Conservation (phyloP, 92 coral and sea anemone species). For the Epizoanthus scotinus region DNA sequence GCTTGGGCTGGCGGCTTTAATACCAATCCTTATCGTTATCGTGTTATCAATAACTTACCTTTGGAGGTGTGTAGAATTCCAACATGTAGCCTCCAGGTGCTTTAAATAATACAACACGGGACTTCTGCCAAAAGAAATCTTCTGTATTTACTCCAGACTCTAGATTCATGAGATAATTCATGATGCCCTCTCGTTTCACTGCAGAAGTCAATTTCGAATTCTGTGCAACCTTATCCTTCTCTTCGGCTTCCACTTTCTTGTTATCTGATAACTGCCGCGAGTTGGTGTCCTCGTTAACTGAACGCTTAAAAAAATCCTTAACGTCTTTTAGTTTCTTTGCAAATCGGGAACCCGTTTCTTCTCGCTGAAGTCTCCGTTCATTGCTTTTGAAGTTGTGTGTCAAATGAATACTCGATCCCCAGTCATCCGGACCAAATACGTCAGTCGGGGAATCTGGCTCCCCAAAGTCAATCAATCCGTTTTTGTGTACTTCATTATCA, state of each 20-base stretch:
- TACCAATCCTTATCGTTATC: too few relatives aligned
- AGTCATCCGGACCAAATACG: conserved; percentile 86
- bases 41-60: conserved; percentile 57
- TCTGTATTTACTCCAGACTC: conserved; percentile 94
- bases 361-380: conserved; percentile 60
- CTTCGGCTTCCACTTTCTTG: conserved; percentile 46
- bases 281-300: conserved; percentile 62
- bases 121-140: conserved; percentile 99
- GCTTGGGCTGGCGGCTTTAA: too few relatives aligned
- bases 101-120: conserved; percentile 87
- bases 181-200: conserved; percentile 76
- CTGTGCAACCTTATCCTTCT: conserved; percentile 36
- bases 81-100: conserved; percentile 99
- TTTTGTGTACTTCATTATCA: conserved; percentile 87
- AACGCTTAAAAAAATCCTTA: conserved; percentile 90
- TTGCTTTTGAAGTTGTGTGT: conserved; percentile 74
- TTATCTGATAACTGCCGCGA: conserved; percentile 44
- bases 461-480: conserved; percentile 76
- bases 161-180: conserved; percentile 92
- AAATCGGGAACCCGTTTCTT: conserved; percentile 61
- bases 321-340: conserved; percentile 67
- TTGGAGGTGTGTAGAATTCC: conserved; percentile 97
- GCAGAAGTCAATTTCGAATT: conserved; percentile 50
- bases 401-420: conserved; percentile 86
- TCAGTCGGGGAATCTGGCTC: conserved; percentile 98